Evolutionary conservation across 2,888 invertebrate species (phyloP), one percentile per base, ranked within the genome.

Genomic region (Leucophora obtusa): DNA sequence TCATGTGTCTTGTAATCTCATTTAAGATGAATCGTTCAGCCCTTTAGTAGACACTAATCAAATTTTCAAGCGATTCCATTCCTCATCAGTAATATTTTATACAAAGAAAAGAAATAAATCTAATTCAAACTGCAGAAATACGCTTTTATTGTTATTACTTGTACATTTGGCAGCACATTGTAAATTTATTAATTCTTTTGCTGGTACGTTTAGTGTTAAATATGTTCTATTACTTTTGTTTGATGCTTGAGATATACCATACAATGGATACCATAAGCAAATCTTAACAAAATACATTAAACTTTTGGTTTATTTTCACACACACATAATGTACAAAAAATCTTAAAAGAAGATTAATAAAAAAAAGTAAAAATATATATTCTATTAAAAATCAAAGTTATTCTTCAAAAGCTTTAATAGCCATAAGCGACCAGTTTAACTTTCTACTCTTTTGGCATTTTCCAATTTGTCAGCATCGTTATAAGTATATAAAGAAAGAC

Each of bases 381-480:
- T 10, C 21, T 24, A 28, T n/a, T 28, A 10, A n/a, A 62, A 47
- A 50, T 47, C 9, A 62, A 28, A 62, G 28, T 28, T 50, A 9
- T 47, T 3, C 38, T 9, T 6, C 8, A 9, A 38, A 38, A 38
- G 2, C 38, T 47, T 47, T 1, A 60, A 21, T 43, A 21, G 18
- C 18, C 14, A 11, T 18, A 18, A 47, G 47, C 14, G 21, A 62
- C 14, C 47, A 47, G 14, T 47, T 47, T 47, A 62, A 50, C n/a
- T 56, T 62, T 15, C 24, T n/a, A 62, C n/a, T 14, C 43, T 47
- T 47, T 38, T n/a, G 2, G 43, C 5, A n/a, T 47, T 47, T 14
- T 47, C 2, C 43, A 47, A 47, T 47, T 47, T 47, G n/a, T 47
- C n/a, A 47, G 43, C 43, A 38, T 38, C 11, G n/a, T 56, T 56